phyloP scores from a whole-genome alignment of 1,140 invertebrate genomes.

The Drepana arcuata region DNA sequence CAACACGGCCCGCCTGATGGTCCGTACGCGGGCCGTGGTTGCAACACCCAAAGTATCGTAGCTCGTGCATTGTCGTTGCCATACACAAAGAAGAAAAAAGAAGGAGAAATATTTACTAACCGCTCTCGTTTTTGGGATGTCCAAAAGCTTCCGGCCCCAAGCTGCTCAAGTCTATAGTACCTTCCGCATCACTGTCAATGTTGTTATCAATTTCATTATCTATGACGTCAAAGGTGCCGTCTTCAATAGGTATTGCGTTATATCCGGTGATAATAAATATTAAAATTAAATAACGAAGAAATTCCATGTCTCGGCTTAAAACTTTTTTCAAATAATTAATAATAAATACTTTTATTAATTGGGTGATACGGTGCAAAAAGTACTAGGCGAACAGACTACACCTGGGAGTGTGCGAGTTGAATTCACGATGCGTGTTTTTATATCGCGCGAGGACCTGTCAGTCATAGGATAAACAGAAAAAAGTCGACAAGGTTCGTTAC shows the following conservation, averaged over 20 bases:
- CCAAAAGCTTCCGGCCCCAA: slow-evolving; percentile 68
- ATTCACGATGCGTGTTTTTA: slow-evolving; percentile 32
- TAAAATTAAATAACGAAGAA: not conserved
- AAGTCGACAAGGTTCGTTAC: slow-evolving; percentile 35
- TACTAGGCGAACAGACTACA: slow-evolving; percentile 31
- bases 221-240: slow-evolving; percentile 15
- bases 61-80: too few species aligned
- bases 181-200: slow-evolving; percentile 28
- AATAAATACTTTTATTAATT: too few species aligned
- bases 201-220: slow-evolving; percentile 19
- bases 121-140: slow-evolving; percentile 66
- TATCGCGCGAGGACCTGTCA: slow-evolving; percentile 21
- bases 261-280: slow-evolving; percentile 2
- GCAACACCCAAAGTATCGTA: too few species aligned
- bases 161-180: slow-evolving; percentile 65
- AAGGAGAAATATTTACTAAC: too few species aligned
- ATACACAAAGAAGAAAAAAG: too few species aligned
- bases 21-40: too few species aligned
- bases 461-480: slow-evolving; percentile 40
- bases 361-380: slow-evolving; percentile 10
- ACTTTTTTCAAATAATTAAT: too few species aligned
- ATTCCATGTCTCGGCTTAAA: slow-evolving; percentile 1
- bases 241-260: slow-evolving; percentile 18
- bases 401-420: slow-evolving; percentile 20
- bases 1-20: too few species aligned